Conservation (phyloP, 2,113 vertebrate species). For the Scopus umbretta region DNA sequence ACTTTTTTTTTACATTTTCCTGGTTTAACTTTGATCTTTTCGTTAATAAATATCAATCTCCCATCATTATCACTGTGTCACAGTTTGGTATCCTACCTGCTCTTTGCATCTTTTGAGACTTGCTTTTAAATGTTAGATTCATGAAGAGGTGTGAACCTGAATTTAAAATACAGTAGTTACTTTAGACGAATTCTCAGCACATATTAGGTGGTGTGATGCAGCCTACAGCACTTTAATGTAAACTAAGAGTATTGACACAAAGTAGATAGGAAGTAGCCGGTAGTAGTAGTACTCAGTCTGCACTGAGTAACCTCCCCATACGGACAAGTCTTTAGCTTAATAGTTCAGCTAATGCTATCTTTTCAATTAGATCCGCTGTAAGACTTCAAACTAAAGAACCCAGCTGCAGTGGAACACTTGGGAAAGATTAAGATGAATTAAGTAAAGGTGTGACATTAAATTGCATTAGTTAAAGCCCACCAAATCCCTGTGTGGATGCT, state of each 20-base stretch:
- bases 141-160: not conserved
- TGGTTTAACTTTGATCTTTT: not conserved
- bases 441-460: slow-evolving; percentile 42
- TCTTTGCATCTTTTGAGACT: not conserved
- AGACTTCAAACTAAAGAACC: not conserved
- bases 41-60: not conserved
- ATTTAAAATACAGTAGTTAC: not conserved
- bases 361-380: not conserved
- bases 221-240: not conserved
- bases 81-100: not conserved
- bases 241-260: not conserved
- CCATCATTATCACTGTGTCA: not conserved
- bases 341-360: not conserved
- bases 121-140: not conserved
- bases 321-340: not conserved
- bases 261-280: not conserved
- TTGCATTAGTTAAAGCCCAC: slow-evolving; percentile 12
- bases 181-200: not conserved
- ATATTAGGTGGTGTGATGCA: not conserved
- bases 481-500: slow-evolving; percentile 16
- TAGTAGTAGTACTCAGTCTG: no score
- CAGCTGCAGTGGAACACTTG: not conserved
- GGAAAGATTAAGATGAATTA: slow-evolving; percentile 39
- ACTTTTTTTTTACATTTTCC: not conserved
- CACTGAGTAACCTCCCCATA: not conserved